Evolutionary conservation across 2,888 invertebrate genomes (phyloP).

Genomic region (Axea sp.): DNA sequence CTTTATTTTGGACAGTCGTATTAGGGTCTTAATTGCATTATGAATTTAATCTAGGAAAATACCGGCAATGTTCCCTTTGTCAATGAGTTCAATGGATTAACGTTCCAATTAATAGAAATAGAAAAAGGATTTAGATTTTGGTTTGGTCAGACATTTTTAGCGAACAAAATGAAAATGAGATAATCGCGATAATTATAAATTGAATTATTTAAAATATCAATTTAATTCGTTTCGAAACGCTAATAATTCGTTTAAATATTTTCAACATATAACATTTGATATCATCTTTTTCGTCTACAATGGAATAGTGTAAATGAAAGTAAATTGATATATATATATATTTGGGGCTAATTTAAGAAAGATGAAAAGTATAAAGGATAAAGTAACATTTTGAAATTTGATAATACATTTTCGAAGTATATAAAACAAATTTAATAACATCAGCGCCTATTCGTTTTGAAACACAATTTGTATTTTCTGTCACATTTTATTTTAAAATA

Average conservation of each 20-base stretch:
- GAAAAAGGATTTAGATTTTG: background rate
- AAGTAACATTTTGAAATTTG: constrained; percentile 30
- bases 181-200: too few species aligned
- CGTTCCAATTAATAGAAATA: background rate
- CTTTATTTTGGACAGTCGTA: constrained; percentile 38
- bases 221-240: too few species aligned
- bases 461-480: too few species aligned
- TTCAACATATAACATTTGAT: too few species aligned
- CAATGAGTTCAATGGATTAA: constrained; percentile 24
- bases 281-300: too few species aligned
- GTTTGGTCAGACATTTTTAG: too few species aligned
- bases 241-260: too few species aligned
- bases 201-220: too few species aligned
- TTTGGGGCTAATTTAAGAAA: constrained; percentile 38
- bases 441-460: too few species aligned
- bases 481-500: too few species aligned
- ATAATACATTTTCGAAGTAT: constrained; percentile 10
- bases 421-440: constrained; percentile 6
- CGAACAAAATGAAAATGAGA: background rate
- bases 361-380: constrained; percentile 27
- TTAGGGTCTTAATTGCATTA: background rate
- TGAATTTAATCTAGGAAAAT: constrained; percentile 20
- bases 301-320: too few species aligned
- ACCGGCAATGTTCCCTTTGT: constrained; percentile 8
- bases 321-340: constrained; percentile 31